These are phyloP conservation scores for Blera fallax DNA, from an alignment of 2,888 invertebrate genomes.

Conservation along the genomic window DNA sequence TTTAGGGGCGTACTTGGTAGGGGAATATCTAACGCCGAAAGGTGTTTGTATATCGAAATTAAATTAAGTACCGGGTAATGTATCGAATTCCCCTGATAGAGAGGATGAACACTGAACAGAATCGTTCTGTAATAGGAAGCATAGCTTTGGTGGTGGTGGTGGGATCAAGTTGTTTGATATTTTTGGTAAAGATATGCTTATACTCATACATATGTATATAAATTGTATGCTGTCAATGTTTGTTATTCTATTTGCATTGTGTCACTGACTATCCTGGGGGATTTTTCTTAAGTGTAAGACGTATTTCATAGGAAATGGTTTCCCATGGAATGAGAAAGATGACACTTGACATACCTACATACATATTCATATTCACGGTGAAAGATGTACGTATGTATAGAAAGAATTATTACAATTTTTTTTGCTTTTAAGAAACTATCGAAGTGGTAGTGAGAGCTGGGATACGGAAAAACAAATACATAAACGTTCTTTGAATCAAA, in stretches of 20 bases:
- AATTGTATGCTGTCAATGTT: conserved; percentile 12
- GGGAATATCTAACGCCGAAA: conserved; percentile 21
- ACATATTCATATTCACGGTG: neutral
- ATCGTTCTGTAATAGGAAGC: conserved; percentile 17
- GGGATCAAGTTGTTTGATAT: conserved; percentile 5
- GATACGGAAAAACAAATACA: neutral
- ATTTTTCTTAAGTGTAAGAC: neutral
- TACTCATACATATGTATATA: neutral
- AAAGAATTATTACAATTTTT: neutral
- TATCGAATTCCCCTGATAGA: conserved; percentile 13
- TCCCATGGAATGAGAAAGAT: neutral
- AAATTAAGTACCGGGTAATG: conserved; percentile 37
- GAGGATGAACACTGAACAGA: conserved; percentile 6
- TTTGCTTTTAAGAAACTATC: neutral
- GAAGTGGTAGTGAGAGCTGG: neutral
- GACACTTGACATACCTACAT: neutral
- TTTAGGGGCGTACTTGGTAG: neutral
- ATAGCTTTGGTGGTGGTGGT: neutral
- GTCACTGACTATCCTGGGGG: conserved; percentile 21
- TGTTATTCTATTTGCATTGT: conserved; percentile 38
- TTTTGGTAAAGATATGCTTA: neutral
- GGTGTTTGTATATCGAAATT: conserved; percentile 34
- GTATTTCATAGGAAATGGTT: neutral
- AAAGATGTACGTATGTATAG: too few species aligned
- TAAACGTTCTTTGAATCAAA: too few species aligned